Base-by-base conservation (phyloP, 2,797 vertebrate genomes). In the Poliocrania exsul region DNA sequence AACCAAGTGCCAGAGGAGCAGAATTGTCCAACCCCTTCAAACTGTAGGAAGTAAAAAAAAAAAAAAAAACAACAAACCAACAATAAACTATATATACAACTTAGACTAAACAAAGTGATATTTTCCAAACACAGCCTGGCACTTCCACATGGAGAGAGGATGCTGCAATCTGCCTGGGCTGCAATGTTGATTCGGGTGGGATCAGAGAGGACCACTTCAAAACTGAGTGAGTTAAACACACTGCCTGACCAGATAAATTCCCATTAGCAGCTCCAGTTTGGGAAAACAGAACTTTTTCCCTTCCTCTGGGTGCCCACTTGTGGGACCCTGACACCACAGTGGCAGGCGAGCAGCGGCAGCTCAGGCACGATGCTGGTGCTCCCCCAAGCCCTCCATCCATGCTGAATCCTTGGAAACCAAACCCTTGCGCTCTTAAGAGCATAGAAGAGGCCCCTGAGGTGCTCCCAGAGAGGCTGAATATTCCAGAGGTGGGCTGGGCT, bases 121-220 rank as follows among this genome's bases (percentile, higher is more conserved):
- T 44, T 54, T 67, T 57, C 73, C 70, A 86, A 61, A 67, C 38
- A 9, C 49, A 25, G 8, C 3, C 42, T 31, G 2, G 28, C 46
- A 21, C 0, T 0, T 8, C 20, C 37, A 7, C 51, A 8, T 0
- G 0, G 24, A n/a, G 67, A 87, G 61, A 1, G 8, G 88, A n/a
- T 8, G 71, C 75, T 71, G 56, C 44, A 13, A 14, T 29, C 49
- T 37, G 57, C 57, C 49, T 19, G 13, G 49, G 31, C 64, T 51
- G 24, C 70, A 33, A 23, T 0, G 24, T 1, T 4, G 38, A 33
- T 42, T 47, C 77, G 64, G 54, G 17, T 9, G 35, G 31, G 91
- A 91, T 61, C 58, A 71, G 58, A 26, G 56, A 64, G 65, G 50
- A 37, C 35, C 14, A 2, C 17, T 7, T 33, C 3, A 0, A 62